Base-by-base conservation (phyloP, 2,888 invertebrate genomes). In the Ferrisia virgata region DNA sequence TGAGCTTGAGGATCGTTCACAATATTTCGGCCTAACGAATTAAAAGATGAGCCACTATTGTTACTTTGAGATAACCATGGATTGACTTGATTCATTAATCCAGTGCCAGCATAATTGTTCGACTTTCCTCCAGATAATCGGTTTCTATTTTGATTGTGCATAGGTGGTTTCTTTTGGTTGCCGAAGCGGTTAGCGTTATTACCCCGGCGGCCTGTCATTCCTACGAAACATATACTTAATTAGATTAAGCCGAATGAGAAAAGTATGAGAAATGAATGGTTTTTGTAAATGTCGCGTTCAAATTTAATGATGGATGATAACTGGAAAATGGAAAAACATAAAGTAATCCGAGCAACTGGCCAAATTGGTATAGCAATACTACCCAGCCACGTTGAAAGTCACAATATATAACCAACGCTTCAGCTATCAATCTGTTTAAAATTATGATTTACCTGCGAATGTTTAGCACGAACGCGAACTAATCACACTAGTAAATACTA, bases 1-100 rank as follows among this genome's bases (percentile, higher is more conserved):
- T 84, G 84, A 15, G 84, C 79, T 79, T 84, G 84, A 33, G 78
- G 84, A 79, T 84, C 84, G 33, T 43, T 33, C 3, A 36, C 47
- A 15, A 82, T 64, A 22, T 64, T 82, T 13, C 82, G 31, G 18
- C 72, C 76, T 5, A 82, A 5, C 13, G 28, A 28, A 43, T 64
- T 43, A 18, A 5, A 18, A 3, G 40, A 39, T n/a, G 39, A 69
- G 22, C 25, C 25, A 15, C n/a, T 15, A 5, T 43, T 39, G 36
- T n/a, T 79, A 79, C 18, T 84, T 28, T 64, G 58, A 0, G 84
- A 79, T 18, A 84, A 22, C 84, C 84, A 84, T 8, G 84, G 84
- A 18, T 28, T 84, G 43, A 84, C 84, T 84, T 82, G 69, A 43
- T 43, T 82, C 72, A 43, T 28, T 76, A 69, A 2, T 13, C 58